Evolutionary conservation across 2,113 vertebrate species (phyloP).

Genomic region (Eidolon helvum): DNA sequence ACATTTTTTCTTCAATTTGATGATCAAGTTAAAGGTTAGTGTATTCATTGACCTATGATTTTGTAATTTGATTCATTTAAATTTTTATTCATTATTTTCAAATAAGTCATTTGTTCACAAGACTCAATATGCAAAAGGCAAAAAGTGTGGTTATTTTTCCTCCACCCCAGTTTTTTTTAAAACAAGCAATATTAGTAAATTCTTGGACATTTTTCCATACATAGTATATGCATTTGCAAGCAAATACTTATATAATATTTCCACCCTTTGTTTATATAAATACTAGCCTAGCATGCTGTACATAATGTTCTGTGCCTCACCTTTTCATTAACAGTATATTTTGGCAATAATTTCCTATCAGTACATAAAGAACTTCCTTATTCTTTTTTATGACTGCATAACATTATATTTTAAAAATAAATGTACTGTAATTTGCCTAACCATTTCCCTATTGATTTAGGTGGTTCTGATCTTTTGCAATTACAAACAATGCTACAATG

Average conservation of each 20-base stretch:
- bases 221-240: not conserved
- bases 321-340: not conserved
- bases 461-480: not conserved
- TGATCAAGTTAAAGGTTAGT: not conserved
- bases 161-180: not conserved
- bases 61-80: not conserved
- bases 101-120: not conserved
- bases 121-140: not conserved
- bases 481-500: not conserved
- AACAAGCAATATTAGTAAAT: not conserved
- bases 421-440: not conserved
- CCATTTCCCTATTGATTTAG: not conserved
- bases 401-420: not conserved
- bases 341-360: not conserved
- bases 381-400: not conserved
- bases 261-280: not conserved
- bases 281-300: not conserved
- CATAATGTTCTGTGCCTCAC: not conserved
- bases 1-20: slow-evolving; percentile 4
- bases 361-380: not conserved
- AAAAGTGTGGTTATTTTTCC: not conserved
- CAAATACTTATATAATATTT: not conserved
- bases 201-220: not conserved
- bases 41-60: not conserved
- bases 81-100: slow-evolving; percentile 7